Base-by-base conservation (phyloP, 2,113 vertebrate genomes). In the Pithys albifrons region DNA sequence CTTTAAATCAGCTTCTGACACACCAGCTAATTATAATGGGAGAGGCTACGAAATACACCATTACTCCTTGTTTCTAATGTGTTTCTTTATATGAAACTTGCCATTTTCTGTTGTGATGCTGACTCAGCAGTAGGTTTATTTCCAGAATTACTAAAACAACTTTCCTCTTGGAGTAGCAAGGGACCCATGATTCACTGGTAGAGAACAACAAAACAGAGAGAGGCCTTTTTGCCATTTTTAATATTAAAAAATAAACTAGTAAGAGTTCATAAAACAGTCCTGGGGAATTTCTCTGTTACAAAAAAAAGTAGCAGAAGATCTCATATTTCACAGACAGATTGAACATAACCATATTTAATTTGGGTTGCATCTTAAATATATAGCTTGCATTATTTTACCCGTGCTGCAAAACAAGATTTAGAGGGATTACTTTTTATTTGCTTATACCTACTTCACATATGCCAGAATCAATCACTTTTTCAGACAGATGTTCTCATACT, bases 111-210 rank as follows among this genome's bases (percentile, higher is more conserved):
- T 51, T 6, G 27, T 73, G 89, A 45, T 92, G 97, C 97, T 97
- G 97, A 98, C 83, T 98, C 97, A 98, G 98, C 96, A 90, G 83
- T 58, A 92, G 84, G 89, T 95, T 95, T 97, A 91, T 96, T 97
- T 97, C 95, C 97, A 97, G 86, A 96, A 96, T 97, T 97, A 97
- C 93, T 97, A 95, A 97, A 98, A 97, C 86, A 98, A 97, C 96
- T 97, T 98, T 97, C 91, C 82, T 96, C 93, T 91, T 67, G 7
- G 81, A 88, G 91, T 91, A 97, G 87, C 96, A 95, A 86, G 94
- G 91, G 96, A 96, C 79, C 16, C 55, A 92, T 97, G 96, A 96
- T 96, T 97, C 93, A 94, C 83, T 91, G 61, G 89, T 84, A 85
- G 37, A 89, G 94, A 95, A 67, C 82, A 83, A 23, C 5, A 0